Base-by-base conservation (phyloP, 1,140 invertebrate species). In the Aphelinus atriplicis region DNA sequence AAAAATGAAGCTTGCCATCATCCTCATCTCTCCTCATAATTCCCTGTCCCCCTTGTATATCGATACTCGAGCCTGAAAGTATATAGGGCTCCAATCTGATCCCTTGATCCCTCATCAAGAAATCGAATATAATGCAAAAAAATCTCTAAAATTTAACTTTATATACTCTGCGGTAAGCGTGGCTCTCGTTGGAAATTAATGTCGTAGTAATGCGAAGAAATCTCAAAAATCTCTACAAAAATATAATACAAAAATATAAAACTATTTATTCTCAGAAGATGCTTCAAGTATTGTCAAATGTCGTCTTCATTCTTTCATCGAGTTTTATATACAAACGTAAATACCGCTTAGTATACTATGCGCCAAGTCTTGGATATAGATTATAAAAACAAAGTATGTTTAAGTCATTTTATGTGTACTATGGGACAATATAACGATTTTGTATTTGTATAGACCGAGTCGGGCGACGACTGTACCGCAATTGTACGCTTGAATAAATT, bases 381-480 rank as follows among this genome's bases (percentile, higher is more conserved):
- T 75, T 81, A 78, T 81, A 81, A 78, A 78, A 67, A 74, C 42
- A 75, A 75, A 72, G n/a, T 62, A 72, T 68, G 53, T 76, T 78
- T 85, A 85, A 85, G 80, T 78, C 80, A 79, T 83, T 84, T 84
- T 80, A 84, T 80, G 76, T 85, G 81, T 84, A 85, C 76, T 81
- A 80, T 82, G 81, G 79, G 83, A 86, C 83, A 83, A 87, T 86
- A 86, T 86, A 86, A 84, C 80, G 76, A 85, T 84, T 87, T 87
- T 86, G 83, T 87, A 86, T 84, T 81, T 87, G 83, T 87, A 87
- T 85, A 85, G 81, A 83, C 66, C 79, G 80, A 81, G 79, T 82
- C 75, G 71, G 62, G 61, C 75, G 77, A 81, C 77, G 77, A 77
- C 74, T 81, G 76, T 80, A 78, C 60, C 77, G 64, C 77, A 74